Evolutionary conservation across 1,140 invertebrate species (phyloP).

Genomic region (Lamellibrachia luymesi): DNA sequence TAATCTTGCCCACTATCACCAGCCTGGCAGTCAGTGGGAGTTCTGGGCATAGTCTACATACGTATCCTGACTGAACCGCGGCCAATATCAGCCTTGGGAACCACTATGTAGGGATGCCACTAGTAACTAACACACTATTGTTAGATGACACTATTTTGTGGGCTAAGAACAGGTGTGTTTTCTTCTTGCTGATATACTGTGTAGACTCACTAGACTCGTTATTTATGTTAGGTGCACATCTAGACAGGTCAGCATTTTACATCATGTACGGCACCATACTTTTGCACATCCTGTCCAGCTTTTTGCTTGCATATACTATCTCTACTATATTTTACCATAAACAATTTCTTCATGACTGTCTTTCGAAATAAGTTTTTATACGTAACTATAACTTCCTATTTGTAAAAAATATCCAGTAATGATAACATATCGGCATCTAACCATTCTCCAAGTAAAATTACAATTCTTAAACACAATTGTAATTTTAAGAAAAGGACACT

Average conservation of each 20-base stretch:
- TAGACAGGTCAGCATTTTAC: background rate
- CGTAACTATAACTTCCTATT: background rate
- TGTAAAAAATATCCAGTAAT: background rate
- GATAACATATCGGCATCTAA: background rate
- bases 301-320: background rate
- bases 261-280: background rate
- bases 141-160: background rate
- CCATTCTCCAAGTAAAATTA: background rate
- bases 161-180: background rate
- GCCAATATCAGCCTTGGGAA: background rate
- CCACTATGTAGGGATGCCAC: background rate
- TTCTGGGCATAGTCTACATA: background rate
- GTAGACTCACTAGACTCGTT: background rate
- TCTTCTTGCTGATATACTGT: background rate
- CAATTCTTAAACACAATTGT: background rate
- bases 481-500: background rate
- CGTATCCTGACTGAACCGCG: background rate
- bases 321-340: background rate
- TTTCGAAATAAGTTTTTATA: background rate
- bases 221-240: background rate
- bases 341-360: background rate
- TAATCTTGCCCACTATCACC: background rate
- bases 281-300: background rate
- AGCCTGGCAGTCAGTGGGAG: background rate
- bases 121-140: background rate